Evolutionary conservation across 2,888 invertebrate genomes (phyloP).

Genomic region (Drosophila incognita): DNA sequence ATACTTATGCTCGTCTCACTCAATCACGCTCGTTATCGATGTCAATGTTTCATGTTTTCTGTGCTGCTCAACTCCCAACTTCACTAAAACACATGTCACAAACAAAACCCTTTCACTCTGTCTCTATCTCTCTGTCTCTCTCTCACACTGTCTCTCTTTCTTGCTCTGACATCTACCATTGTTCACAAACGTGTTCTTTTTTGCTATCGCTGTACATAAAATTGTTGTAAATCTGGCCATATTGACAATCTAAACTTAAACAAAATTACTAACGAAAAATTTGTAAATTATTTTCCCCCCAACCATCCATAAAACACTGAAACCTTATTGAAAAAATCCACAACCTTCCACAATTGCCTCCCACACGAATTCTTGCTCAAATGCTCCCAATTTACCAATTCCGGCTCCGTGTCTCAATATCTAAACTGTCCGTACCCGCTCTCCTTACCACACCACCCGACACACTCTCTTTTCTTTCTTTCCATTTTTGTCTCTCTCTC

Average conservation of each 20-base stretch:
- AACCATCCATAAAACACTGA: slow-evolving; percentile 19
- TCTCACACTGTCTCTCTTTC: not conserved
- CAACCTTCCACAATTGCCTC: slow-evolving; percentile 26
- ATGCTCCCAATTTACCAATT: slow-evolving; percentile 18
- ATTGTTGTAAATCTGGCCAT: slow-evolving; percentile 59
- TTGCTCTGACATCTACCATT: not conserved
- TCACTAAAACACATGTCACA: slow-evolving; percentile 8
- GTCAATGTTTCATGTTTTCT: slow-evolving; percentile 37
- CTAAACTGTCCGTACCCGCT: slow-evolving; percentile 20
- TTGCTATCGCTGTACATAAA: slow-evolving; percentile 37
- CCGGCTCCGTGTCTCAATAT: slow-evolving; percentile 26
- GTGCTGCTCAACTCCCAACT: slow-evolving; percentile 2
- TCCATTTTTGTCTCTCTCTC: slow-evolving; percentile 15
- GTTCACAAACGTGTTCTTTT: slow-evolving; percentile 19
- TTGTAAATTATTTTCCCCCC: slow-evolving; percentile 57
- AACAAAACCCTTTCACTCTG: slow-evolving; percentile 4
- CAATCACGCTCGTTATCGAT: slow-evolving; percentile 36
- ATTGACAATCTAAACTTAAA: slow-evolving; percentile 42
- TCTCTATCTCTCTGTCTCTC: slow-evolving; percentile 3
- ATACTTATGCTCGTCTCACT: slow-evolving; percentile 11
- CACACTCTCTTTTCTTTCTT: slow-evolving; percentile 18
- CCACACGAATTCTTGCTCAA: slow-evolving; percentile 34
- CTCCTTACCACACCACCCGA: slow-evolving; percentile 24
- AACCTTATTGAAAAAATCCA: slow-evolving; percentile 12
- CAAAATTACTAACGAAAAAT: slow-evolving; percentile 76